Percentiles rank a stretch among this genome's conserved stretches.
These are phyloP conservation scores for Cossypha heuglini DNA, from an alignment of 2,797 vertebrate species.

Conservation along the genomic window DNA sequence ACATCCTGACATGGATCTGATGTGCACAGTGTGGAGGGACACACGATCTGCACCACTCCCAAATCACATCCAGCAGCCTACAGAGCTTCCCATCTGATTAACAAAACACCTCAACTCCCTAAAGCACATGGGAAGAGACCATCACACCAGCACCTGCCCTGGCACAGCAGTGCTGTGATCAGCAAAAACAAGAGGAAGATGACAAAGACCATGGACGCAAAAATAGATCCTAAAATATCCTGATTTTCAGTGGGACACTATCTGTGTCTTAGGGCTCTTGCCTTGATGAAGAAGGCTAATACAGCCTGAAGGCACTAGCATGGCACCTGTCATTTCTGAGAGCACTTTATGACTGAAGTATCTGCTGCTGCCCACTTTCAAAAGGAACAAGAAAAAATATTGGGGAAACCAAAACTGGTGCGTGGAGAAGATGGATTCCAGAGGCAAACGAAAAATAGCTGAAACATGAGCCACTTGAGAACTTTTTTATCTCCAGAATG, in stretches of 20 bases:
- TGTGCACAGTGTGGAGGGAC: accelerated
- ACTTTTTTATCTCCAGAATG: neutral
- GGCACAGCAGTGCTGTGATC: neutral
- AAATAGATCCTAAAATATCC: neutral
- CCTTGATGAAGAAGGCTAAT: neutral
- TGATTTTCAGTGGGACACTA: neutral
- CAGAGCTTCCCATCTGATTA: neutral
- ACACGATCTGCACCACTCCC: accelerated
- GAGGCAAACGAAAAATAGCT: neutral
- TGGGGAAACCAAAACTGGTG: neutral
- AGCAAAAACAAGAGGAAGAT: neutral
- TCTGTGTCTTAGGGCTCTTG: neutral
- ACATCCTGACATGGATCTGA: neutral
- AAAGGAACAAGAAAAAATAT: neutral
- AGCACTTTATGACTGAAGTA: neutral
- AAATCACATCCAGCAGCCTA: neutral
- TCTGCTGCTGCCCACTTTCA: neutral
- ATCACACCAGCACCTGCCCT: neutral
- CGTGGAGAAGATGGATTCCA: neutral
- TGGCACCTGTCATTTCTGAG: neutral
- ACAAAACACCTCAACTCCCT: neutral
- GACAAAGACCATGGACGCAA: accelerated
- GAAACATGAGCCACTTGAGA: neutral
- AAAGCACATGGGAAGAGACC: neutral
- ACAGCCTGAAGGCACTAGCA: neutral